phyloP scores from a whole-genome alignment of 1,140 invertebrate genomes.

The Polyergus mexicanus region DNA sequence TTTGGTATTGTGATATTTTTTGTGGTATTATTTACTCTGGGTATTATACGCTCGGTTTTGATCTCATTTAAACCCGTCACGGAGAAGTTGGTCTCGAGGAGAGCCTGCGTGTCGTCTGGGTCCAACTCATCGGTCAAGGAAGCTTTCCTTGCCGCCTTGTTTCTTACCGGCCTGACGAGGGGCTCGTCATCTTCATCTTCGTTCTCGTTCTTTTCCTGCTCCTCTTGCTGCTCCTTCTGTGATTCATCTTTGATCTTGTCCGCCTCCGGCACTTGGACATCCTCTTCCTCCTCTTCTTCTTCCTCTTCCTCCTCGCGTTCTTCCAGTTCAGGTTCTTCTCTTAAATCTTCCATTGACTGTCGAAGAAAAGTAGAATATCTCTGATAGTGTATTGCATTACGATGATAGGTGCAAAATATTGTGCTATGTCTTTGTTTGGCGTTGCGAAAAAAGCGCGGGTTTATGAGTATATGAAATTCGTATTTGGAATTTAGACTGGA shows the following conservation, averaged over 20 bases:
- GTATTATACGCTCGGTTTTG: conserved; percentile 78
- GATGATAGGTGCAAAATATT: background rate
- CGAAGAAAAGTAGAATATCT: background rate
- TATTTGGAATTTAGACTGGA: background rate
- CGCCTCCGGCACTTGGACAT: background rate
- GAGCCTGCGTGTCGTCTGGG: conserved; percentile 8
- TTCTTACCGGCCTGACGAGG: conserved; percentile 82
- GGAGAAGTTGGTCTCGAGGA: conserved; percentile 82
- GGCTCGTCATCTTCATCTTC: conserved; percentile 66
- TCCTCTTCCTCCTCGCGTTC: conserved; percentile 87
- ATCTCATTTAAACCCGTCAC: conserved; percentile 83
- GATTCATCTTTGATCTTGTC: conserved; percentile 82
- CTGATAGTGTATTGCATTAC: background rate
- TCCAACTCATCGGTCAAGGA: conserved; percentile 58
- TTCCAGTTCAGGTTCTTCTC: conserved; percentile 86
- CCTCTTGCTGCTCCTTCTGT: conserved; percentile 60
- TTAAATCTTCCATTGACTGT: conserved; percentile 86
- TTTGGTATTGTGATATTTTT: conserved; percentile 66
- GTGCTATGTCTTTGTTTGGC: conserved; percentile 23
- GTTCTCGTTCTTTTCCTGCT: conserved; percentile 47
- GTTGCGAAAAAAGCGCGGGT: conserved; percentile 35
- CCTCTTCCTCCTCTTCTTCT: conserved; percentile 71
- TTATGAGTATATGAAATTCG: background rate
- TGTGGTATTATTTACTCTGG: conserved; percentile 39
- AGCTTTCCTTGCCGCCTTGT: conserved; percentile 64